These are phyloP conservation scores for Liopterus haemorrhoidalis DNA, from an alignment of 2,888 invertebrate genomes.

Conservation along the genomic window DNA sequence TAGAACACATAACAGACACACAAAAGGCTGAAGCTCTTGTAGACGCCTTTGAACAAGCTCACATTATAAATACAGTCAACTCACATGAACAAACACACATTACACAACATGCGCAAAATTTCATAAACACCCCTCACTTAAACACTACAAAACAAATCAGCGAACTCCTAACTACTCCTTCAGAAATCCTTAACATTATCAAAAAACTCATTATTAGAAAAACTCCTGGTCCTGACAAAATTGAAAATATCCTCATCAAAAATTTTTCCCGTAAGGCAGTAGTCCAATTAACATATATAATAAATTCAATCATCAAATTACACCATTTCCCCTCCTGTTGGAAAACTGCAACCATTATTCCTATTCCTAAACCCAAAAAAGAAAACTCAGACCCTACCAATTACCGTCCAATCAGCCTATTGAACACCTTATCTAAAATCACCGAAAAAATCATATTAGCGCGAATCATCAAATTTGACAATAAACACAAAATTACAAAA, in stretches of 20 bases:
- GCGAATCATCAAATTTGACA: constrained; percentile 1
- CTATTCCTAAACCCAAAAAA: neutral
- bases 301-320: neutral
- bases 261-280: neutral
- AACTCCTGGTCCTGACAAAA: neutral
- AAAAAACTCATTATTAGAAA: too few species aligned
- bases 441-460: neutral
- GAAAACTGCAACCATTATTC: neutral
- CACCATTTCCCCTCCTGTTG: neutral
- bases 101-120: too few species aligned
- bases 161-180: too few species aligned
- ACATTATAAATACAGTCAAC: too few species aligned
- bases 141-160: too few species aligned
- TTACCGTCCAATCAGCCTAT: constrained; percentile 1
- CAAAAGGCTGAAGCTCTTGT: too few species aligned
- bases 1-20: too few species aligned
- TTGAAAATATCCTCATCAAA: constrained; percentile 4
- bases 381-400: neutral
- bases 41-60: too few species aligned
- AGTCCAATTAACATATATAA: constrained; percentile 1
- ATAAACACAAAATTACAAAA: too few species aligned
- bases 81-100: too few species aligned
- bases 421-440: neutral
- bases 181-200: too few species aligned
- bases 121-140: too few species aligned